Percentiles rank a stretch among this genome's conserved stretches.
Conservation (phyloP, 2,797 vertebrate genomes). For the Galago senegalensis region DNA sequence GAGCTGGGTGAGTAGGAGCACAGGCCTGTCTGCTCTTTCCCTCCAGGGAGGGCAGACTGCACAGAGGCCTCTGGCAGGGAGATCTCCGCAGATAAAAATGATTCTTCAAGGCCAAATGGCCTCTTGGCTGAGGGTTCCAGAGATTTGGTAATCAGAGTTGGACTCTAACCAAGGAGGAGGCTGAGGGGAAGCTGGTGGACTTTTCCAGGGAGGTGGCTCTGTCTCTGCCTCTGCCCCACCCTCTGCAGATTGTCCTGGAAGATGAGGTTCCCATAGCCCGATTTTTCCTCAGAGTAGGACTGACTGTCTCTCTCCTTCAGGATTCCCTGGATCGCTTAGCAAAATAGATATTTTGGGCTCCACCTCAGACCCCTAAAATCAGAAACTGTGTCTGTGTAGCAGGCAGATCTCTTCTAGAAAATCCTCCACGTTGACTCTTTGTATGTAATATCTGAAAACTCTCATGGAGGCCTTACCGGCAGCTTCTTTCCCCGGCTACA, state of each 20-base stretch:
- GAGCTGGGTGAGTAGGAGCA: slow-evolving; percentile 43
- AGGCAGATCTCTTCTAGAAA: slow-evolving; percentile 46
- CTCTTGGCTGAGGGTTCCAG: slow-evolving; percentile 64
- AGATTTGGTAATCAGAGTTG: slow-evolving; percentile 75
- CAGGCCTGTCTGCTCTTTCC: neutral
- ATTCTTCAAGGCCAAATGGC: slow-evolving; percentile 62
- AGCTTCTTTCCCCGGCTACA: neutral
- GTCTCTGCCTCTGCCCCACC: neutral
- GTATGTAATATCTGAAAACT: neutral
- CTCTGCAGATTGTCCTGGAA: slow-evolving; percentile 8
- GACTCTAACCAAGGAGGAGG: slow-evolving; percentile 50
- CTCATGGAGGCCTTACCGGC: neutral
- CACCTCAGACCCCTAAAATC: neutral
- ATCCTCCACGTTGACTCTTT: neutral
- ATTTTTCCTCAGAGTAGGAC: neutral
- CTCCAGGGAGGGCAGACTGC: slow-evolving; percentile 46
- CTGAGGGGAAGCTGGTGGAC: slow-evolving; percentile 28
- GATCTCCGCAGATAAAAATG: slow-evolving; percentile 68
- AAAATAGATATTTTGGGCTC: neutral
- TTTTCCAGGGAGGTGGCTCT: neutral
- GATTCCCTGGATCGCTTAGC: neutral
- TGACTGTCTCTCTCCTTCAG: neutral
- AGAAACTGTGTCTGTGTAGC: neutral
- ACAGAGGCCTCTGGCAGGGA: slow-evolving; percentile 49
- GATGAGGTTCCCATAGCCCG: neutral